phyloP scores from a whole-genome alignment of 2,113 vertebrate genomes.

The Lonchura striata region DNA sequence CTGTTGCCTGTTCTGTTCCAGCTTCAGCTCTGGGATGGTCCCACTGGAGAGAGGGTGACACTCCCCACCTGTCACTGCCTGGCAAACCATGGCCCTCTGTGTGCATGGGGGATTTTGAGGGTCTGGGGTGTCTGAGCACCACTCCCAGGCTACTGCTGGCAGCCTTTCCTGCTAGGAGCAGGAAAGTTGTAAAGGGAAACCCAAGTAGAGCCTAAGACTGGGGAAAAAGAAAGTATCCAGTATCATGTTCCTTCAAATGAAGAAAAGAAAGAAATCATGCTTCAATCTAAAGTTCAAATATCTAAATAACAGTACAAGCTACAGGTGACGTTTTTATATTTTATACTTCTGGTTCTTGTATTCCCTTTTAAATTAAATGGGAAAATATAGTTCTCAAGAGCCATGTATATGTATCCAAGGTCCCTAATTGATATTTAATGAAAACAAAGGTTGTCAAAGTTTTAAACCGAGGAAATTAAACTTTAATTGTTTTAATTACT shows the following conservation, averaged over 20 bases:
- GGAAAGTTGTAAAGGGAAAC: neutral
- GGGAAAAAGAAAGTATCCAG: neutral
- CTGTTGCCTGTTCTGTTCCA: neutral
- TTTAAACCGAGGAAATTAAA: neutral
- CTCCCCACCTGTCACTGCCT: neutral
- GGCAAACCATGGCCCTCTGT: neutral
- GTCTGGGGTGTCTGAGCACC: rapidly evolving
- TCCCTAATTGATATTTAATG: neutral
- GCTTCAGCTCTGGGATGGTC: no score
- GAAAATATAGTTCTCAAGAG: neutral
- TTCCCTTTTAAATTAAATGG: neutral
- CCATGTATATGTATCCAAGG: neutral
- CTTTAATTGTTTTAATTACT: neutral
- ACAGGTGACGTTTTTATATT: neutral
- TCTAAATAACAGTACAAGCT: neutral
- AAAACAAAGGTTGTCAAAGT: neutral
- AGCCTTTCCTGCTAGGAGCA: neutral
- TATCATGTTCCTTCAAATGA: neutral
- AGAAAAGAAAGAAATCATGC: neutral
- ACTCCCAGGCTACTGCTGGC: neutral
- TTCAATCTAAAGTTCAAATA: neutral
- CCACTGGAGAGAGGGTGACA: rapidly evolving
- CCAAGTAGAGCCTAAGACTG: neutral
- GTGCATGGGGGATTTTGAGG: no score
- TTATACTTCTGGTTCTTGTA: neutral